Evolutionary conservation across 2,888 invertebrate genomes (phyloP).

Genomic region (Cerastis leucographa): DNA sequence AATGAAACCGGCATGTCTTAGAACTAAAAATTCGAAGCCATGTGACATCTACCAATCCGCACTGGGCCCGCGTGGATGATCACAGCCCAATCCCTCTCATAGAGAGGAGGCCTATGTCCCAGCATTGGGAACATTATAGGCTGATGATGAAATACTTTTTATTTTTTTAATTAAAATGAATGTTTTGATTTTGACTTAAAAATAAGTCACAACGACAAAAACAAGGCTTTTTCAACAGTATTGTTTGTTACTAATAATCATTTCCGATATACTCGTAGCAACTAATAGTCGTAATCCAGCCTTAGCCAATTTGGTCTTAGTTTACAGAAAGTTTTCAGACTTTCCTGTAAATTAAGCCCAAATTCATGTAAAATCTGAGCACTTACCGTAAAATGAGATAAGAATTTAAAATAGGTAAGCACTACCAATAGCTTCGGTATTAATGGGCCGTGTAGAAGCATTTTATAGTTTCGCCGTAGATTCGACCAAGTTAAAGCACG

Average conservation of each 20-base stretch:
- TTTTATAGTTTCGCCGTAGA: slow-evolving; percentile 65
- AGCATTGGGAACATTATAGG: too few species aligned
- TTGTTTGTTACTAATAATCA: neutral
- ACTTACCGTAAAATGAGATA: slow-evolving; percentile 47
- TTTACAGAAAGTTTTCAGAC: neutral
- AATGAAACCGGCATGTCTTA: too few species aligned
- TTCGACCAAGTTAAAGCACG: slow-evolving; percentile 62
- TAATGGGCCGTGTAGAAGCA: slow-evolving; percentile 61
- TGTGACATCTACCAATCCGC: too few species aligned
- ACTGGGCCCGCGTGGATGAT: too few species aligned
- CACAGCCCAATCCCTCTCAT: too few species aligned
- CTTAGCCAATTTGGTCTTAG: neutral
- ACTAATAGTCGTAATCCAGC: too few species aligned
- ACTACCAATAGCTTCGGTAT: slow-evolving; percentile 45
- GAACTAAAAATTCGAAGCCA: too few species aligned
- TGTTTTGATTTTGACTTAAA: neutral
- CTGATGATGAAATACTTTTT: too few species aligned
- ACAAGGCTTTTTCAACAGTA: neutral
- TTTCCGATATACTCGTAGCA: neutral
- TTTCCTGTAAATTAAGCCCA: neutral
- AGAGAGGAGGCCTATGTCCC: too few species aligned
- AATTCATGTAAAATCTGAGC: slow-evolving; percentile 10
- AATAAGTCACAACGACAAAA: neutral
- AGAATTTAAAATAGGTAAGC: slow-evolving; percentile 36
- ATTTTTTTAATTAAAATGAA: neutral